These are phyloP conservation scores for Limonius californicus DNA, from an alignment of 1,140 invertebrate genomes.

Conservation along the genomic window DNA sequence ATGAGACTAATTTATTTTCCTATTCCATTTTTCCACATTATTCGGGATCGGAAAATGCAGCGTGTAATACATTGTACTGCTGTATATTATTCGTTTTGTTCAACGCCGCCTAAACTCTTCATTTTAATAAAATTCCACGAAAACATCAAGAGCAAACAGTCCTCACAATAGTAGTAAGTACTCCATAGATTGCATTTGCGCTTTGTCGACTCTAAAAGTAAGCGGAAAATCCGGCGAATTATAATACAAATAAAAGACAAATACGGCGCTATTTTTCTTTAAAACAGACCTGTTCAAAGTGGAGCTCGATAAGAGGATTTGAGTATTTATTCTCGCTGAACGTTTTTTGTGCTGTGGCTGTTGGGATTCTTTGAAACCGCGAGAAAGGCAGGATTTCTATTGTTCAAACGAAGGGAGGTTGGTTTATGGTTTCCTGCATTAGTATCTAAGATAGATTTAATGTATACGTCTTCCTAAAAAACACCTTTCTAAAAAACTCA, in stretches of 20 bases:
- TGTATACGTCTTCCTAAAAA: too few species aligned
- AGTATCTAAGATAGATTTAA: too few species aligned
- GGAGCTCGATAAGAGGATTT: not conserved
- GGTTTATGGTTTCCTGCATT: not conserved
- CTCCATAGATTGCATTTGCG: not conserved
- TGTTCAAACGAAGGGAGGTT: not conserved
- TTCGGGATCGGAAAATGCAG: not conserved
- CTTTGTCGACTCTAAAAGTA: not conserved
- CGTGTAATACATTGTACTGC: not conserved
- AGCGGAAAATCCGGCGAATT: not conserved
- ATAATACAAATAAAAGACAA: constrained; percentile 1
- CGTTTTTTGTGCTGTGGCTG: not conserved
- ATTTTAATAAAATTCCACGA: not conserved
- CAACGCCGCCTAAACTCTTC: not conserved
- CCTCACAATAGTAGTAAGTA: not conserved
- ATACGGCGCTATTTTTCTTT: not conserved
- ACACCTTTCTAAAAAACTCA: too few species aligned
- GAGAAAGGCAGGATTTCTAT: not conserved
- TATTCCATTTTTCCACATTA: not conserved
- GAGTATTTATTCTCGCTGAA: not conserved
- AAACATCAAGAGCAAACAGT: not conserved
- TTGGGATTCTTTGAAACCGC: not conserved
- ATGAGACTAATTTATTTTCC: not conserved
- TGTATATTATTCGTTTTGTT: not conserved
- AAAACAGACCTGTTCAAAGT: not conserved